Percentiles rank a stretch among this genome's conserved stretches.
Evolutionary conservation across 2,797 vertebrate species (phyloP).

Genomic region (Lateolabrax maculatus): DNA sequence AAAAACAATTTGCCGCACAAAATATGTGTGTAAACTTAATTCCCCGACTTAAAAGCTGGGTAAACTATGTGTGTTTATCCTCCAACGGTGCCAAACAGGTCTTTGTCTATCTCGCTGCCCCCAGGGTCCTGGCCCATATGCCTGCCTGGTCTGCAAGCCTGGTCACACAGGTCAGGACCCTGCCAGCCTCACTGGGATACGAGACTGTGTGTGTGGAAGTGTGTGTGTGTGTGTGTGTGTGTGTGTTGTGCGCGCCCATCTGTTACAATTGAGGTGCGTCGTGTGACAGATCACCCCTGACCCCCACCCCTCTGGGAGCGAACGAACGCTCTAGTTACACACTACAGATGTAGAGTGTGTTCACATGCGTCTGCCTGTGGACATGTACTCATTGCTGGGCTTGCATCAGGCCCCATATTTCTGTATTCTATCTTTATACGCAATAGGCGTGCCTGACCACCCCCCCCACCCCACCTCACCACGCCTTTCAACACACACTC

Average conservation of each 20-base stretch:
- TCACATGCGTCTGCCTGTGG: constrained; percentile 40
- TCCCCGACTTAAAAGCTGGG: constrained; percentile 64
- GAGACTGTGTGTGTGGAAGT: constrained; percentile 40
- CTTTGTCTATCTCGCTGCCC: constrained; percentile 64
- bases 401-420: constrained; percentile 26
- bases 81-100: constrained; percentile 65
- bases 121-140: constrained; percentile 76
- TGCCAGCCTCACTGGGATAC: constrained; percentile 75
- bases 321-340: constrained; percentile 42
- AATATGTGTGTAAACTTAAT: constrained; percentile 28
- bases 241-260: constrained; percentile 67
- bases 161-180: constrained; percentile 83
- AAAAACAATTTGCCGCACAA: neutral
- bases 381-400: constrained; percentile 29
- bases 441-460: constrained; percentile 8
- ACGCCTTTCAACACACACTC: constrained; percentile 18
- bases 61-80: constrained; percentile 69
- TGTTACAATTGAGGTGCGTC: constrained; percentile 71
- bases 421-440: constrained; percentile 41
- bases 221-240: constrained; percentile 35
- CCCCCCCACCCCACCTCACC: neutral
- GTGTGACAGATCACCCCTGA: constrained; percentile 78
- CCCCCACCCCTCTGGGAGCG: constrained; percentile 52
- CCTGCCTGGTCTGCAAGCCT: constrained; percentile 71
- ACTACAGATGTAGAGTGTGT: constrained; percentile 56